These are phyloP conservation scores for Thomomys bottae DNA, from an alignment of 2,113 vertebrate genomes.

Conservation along the genomic window DNA sequence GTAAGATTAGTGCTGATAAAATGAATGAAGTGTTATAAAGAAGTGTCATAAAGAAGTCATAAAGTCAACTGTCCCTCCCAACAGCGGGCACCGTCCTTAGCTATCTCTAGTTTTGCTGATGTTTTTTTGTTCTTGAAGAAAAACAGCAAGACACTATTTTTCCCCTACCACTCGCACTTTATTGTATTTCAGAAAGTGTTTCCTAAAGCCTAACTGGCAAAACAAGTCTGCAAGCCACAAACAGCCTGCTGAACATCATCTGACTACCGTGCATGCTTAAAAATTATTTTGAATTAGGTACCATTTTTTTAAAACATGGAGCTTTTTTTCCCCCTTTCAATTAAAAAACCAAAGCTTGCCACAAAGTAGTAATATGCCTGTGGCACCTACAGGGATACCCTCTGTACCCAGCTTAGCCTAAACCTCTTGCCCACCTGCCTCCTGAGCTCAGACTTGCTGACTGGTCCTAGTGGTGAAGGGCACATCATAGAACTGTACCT, in stretches of 20 bases:
- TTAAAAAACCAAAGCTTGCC: background rate
- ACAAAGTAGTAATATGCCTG: background rate
- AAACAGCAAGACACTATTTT: background rate
- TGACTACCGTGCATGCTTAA: background rate
- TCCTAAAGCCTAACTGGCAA: background rate
- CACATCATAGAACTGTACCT: background rate
- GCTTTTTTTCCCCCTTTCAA: background rate
- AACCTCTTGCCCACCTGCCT: background rate
- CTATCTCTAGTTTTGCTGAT: background rate
- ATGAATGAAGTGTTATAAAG: background rate
- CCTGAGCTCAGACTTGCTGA: background rate
- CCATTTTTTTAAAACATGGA: conserved; percentile 9
- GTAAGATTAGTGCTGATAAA: background rate
- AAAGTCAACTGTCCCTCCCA: background rate
- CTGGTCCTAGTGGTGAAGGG: background rate
- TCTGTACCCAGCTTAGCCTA: background rate
- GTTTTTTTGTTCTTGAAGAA: background rate
- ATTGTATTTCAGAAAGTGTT: background rate
- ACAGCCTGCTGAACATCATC: background rate
- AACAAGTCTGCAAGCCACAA: background rate
- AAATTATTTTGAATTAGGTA: conserved; percentile 11
- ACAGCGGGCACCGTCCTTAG: background rate
- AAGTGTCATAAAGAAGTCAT: background rate
- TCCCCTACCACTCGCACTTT: background rate
- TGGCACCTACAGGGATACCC: background rate